Evolutionary conservation across 2,113 vertebrate genomes (phyloP), one percentile per base, ranked within the genome.

Genomic region (Colinus virginianus): DNA sequence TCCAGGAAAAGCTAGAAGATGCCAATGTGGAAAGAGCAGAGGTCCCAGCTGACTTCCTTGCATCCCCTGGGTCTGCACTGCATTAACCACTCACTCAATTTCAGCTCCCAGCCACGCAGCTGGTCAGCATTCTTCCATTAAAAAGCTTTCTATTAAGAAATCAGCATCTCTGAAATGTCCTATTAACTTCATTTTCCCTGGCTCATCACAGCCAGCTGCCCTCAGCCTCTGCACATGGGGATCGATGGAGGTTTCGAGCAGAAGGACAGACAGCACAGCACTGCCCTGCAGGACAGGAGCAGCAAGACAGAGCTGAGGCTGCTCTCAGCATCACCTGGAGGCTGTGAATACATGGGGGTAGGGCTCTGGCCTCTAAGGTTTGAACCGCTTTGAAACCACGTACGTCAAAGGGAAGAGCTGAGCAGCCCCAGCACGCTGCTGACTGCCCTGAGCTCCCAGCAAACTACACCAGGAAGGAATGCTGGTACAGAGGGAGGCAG

Each of bases 141-240:
- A 61, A 84, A 70, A 84, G 78, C 34, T 84, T 90, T 66, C 84
- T 88, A 15, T 68, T 83, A 91, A 90, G 53, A 56, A 86, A 76
- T 64, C 87, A 66, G 55, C 55, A 59, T 62, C 62, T 78, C 77
- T 87, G 55, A 58, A 79, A 71, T 45, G 32, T 46, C 83, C 64
- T 43, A 91, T 95, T 91, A 87, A 87, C 70, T 94, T 84, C 51
- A 64, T 94, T 90, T 84, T 72, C 74, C 67, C n/a, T 5, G 14
- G 40, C 80, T 91, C 87, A 63, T 56, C 32, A n/a, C 59, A 46
- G 59, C 51, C 76, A 84, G 72, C 77, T 88, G 93, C 87, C 74
- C 68, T 71, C 83, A 64, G 42, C 62, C 42, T 20, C 61, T 7
- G 0, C 55, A 40, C n/a, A 55, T 32, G 30, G 61, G 36, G 42